Conservation (phyloP, 2,888 invertebrate genomes). For the Drosophila bunnanda region DNA sequence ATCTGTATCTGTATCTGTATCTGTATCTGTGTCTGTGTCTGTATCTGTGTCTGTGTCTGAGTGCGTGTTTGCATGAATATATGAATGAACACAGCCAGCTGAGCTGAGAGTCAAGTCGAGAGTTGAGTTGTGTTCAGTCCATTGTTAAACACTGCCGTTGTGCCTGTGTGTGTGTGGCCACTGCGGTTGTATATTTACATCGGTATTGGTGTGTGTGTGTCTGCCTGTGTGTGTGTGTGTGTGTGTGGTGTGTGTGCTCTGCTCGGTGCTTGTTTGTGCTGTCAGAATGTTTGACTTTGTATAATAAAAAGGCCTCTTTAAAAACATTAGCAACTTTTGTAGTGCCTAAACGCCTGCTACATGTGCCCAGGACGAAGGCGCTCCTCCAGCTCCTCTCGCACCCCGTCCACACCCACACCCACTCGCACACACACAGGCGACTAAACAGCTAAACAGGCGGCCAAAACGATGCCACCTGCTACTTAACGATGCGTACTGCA, state of each 20-base stretch:
- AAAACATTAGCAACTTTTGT: constrained; percentile 82
- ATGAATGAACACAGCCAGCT: constrained; percentile 73
- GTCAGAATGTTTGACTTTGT: constrained; percentile 78
- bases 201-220: constrained; percentile 33
- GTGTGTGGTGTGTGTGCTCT: constrained; percentile 17
- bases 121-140: constrained; percentile 35
- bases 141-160: constrained; percentile 39
- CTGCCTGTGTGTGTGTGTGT: constrained; percentile 5
- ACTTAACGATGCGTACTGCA: constrained; percentile 47
- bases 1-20: no score
- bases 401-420: background rate
- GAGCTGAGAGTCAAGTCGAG: constrained; percentile 38
- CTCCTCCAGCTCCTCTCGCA: background rate
- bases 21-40: background rate
- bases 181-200: constrained; percentile 44
- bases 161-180: constrained; percentile 9
- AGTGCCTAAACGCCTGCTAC: constrained; percentile 73
- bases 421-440: constrained; percentile 20
- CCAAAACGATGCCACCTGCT: constrained; percentile 52
- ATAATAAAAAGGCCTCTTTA: constrained; percentile 81
- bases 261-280: constrained; percentile 56
- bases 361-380: constrained; percentile 51
- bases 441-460: constrained; percentile 45
- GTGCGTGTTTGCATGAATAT: constrained; percentile 57
- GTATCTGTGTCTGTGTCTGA: constrained; percentile 14